phyloP scores from a whole-genome alignment of 2,888 invertebrate genomes.

The Entomobrya multifasciata region DNA sequence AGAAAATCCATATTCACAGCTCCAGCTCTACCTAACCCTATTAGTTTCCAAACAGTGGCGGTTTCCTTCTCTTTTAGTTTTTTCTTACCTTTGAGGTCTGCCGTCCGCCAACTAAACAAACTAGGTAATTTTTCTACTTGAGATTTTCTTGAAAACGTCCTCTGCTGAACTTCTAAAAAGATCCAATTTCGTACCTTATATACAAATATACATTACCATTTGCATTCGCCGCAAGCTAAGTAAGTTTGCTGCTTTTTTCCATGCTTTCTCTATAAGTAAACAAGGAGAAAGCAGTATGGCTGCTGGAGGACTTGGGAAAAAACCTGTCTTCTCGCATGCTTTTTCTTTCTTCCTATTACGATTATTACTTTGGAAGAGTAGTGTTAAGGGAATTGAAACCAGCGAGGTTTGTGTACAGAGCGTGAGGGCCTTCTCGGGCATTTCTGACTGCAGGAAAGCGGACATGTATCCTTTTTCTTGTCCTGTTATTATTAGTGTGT shows the following conservation, averaged over 20 bases:
- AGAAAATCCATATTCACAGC: no score
- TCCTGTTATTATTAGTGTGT: constrained; percentile 57
- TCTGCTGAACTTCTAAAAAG: constrained; percentile 2
- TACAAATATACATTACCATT: constrained; percentile 36
- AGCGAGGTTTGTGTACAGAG: constrained; percentile 17
- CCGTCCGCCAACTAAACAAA: no score
- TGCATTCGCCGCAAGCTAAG: background rate
- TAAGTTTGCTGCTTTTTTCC: constrained; percentile 1
- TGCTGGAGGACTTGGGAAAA: constrained; percentile 35
- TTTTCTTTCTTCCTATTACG: constrained; percentile 1
- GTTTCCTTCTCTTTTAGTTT: no score
- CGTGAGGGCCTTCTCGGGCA: background rate
- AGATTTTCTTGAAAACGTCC: constrained; percentile 28
- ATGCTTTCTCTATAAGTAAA: constrained; percentile 32
- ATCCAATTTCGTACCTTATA: no score
- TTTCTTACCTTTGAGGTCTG: no score
- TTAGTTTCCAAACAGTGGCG: no score
- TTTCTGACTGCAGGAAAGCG: background rate
- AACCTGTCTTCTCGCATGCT: constrained; percentile 5
- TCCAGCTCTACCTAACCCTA: constrained; percentile 19
- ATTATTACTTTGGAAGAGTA: constrained; percentile 62
- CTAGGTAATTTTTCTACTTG: no score
- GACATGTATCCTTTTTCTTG: constrained; percentile 46
- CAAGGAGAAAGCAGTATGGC: background rate
- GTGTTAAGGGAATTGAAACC: constrained; percentile 58